phyloP scores from a whole-genome alignment of 2,797 vertebrate genomes.

The Mormyrus hasselquistii region DNA sequence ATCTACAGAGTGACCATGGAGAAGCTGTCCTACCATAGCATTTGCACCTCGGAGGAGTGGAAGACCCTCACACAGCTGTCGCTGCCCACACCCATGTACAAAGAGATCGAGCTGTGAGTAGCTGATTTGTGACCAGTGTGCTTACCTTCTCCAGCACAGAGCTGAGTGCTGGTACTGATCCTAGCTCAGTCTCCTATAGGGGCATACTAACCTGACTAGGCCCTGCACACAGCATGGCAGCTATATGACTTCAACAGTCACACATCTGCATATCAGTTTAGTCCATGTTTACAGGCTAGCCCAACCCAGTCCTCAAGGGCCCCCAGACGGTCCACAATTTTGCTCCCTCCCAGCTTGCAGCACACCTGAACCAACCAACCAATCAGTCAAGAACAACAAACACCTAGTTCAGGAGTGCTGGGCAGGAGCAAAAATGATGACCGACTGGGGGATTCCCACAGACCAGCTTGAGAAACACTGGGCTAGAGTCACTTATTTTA shows the following conservation, averaged over 20 bases:
- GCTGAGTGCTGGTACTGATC: neutral
- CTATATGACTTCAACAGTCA: neutral
- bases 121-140: constrained; percentile 9
- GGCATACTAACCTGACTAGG: neutral
- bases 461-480: neutral
- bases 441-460: neutral
- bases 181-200: neutral
- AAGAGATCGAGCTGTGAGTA: constrained; percentile 87
- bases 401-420: too few species aligned
- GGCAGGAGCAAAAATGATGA: neutral
- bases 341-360: neutral
- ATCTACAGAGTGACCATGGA: constrained; percentile 99
- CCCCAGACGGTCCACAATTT: neutral
- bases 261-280: neutral
- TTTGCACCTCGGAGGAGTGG: constrained; percentile 95
- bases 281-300: neutral
- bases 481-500: neutral
- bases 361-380: neutral
- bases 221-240: neutral
- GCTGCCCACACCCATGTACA: constrained; percentile 81
- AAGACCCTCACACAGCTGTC: constrained; percentile 82
- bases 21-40: constrained; percentile 95
- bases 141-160: neutral
- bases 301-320: neutral
- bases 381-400: neutral